A percentile compares a stretch with the other conserved stretches of the same genome.
Conservation (phyloP, 1,140 invertebrate genomes). For the Diabrotica undecimpunctata region DNA sequence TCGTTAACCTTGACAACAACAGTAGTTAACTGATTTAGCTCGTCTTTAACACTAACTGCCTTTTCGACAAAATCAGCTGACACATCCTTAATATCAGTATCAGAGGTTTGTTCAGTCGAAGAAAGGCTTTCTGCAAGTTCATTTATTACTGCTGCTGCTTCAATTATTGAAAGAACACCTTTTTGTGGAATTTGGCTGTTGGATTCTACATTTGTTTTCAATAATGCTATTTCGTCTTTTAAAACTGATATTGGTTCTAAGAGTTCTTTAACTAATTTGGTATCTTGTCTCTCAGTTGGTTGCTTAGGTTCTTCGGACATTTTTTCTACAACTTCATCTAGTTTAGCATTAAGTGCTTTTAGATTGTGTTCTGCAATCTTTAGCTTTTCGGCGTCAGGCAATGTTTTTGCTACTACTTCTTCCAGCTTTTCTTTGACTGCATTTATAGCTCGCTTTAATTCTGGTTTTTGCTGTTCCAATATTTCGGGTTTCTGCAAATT, state of each 20-base stretch:
- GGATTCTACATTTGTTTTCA: neutral
- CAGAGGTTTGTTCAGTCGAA: neutral
- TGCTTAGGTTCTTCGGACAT: neutral
- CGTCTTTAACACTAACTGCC: neutral
- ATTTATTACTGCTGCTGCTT: neutral
- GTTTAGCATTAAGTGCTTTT: neutral
- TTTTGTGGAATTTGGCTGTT: neutral
- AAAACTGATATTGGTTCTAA: neutral
- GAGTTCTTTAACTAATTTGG: neutral
- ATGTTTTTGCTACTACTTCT: neutral
- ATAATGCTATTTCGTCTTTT: neutral
- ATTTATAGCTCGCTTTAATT: conserved; percentile 18
- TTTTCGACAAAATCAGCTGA: neutral
- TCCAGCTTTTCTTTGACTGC: neutral
- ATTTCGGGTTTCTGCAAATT: conserved; percentile 16
- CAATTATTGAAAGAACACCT: neutral
- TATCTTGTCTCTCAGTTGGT: neutral
- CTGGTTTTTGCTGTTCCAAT: conserved; percentile 21
- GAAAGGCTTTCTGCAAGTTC: neutral
- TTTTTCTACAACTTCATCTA: conserved; percentile 10
- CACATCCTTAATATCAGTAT: neutral
- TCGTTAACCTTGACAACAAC: conserved; percentile 21
- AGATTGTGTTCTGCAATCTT: neutral
- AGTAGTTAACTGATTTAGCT: conserved; percentile 19
- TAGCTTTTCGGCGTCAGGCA: conserved; percentile 10